Evolutionary conservation across 2,797 vertebrate species (phyloP).

Genomic region (Amblyopsis hoosieri): DNA sequence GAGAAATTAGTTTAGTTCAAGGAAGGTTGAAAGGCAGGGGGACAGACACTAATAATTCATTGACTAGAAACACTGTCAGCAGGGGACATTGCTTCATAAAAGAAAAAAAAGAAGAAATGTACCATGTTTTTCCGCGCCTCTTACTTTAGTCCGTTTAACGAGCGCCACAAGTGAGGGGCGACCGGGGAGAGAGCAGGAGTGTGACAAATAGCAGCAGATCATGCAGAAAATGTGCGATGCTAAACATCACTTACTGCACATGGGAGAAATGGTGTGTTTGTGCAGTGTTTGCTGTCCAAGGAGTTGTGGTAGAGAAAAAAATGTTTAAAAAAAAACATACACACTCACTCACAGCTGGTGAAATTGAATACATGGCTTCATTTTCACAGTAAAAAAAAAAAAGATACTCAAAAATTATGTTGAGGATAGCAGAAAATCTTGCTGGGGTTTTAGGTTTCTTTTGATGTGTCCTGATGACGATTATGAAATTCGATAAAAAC

Average conservation of each 20-base stretch:
- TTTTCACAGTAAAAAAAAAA: constrained; percentile 68
- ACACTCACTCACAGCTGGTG: constrained; percentile 75
- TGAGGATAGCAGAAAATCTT: constrained; percentile 81
- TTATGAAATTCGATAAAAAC: constrained; percentile 87
- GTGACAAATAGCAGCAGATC: constrained; percentile 81
- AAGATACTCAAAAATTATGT: constrained; percentile 70
- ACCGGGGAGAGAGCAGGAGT: constrained; percentile 60
- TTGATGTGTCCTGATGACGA: constrained; percentile 82
- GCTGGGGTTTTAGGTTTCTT: constrained; percentile 82
- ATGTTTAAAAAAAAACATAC: constrained; percentile 41
- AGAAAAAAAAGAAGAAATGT: too few species aligned
- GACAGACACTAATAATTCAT: constrained; percentile 23
- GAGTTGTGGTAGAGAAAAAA: constrained; percentile 59
- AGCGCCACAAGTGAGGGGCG: constrained; percentile 62
- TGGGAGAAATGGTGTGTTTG: constrained; percentile 74
- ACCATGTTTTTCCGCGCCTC: constrained; percentile 35
- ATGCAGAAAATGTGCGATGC: constrained; percentile 84
- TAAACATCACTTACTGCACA: constrained; percentile 81
- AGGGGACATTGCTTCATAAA: constrained; percentile 23
- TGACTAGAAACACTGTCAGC: constrained; percentile 28
- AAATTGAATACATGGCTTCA: constrained; percentile 79
- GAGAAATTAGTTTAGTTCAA: constrained; percentile 1
- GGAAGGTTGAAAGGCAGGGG: constrained; percentile 8
- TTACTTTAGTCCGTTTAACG: constrained; percentile 54
- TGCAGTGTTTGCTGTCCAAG: constrained; percentile 80